Evolutionary conservation across 1,140 invertebrate species (phyloP).

Genomic region (Bombus ignitus): DNA sequence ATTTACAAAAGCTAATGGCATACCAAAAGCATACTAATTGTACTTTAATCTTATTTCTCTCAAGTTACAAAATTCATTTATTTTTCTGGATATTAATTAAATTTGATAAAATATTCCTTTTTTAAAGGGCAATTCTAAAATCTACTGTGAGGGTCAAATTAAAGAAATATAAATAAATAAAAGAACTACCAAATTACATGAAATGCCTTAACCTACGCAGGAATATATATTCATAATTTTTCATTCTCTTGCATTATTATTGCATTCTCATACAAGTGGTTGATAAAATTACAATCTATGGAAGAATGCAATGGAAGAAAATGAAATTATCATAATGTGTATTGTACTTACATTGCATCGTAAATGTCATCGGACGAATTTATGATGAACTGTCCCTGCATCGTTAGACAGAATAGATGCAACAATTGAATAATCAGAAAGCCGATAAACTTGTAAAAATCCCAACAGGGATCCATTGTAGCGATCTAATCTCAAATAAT

Average conservation of each 20-base stretch:
- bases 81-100: no score
- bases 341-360: not conserved
- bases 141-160: no score
- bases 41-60: no score
- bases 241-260: not conserved
- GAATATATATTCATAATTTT: not conserved
- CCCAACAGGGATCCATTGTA: not conserved
- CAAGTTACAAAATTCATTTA: no score
- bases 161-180: no score
- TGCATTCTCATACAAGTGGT: not conserved
- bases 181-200: no score
- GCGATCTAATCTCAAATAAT: not conserved
- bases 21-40: no score
- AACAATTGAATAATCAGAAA: not conserved
- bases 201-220: not conserved
- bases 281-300: no score
- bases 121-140: no score
- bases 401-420: not conserved
- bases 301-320: not conserved
- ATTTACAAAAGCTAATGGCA: no score
- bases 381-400: conserved; percentile 1
- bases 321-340: not conserved
- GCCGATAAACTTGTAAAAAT: not conserved
- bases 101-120: no score
- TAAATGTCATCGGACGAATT: not conserved